Conservation (phyloP, 2,888 invertebrate species). For the Cataglyphis cursor region DNA sequence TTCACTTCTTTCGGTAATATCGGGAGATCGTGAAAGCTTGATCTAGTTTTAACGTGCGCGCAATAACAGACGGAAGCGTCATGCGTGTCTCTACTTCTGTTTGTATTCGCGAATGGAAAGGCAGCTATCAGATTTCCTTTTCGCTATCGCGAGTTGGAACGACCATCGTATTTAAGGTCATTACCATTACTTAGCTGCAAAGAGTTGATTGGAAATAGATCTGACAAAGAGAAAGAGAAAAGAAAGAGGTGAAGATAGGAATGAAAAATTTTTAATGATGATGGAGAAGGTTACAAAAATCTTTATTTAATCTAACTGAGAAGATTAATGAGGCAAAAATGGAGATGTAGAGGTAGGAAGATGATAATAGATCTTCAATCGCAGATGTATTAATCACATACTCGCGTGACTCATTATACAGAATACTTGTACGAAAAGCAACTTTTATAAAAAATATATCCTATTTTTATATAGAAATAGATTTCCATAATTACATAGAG, state of each 20-base stretch:
- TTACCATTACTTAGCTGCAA: slow-evolving; percentile 51
- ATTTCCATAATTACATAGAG: neutral
- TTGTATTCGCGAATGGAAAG: slow-evolving; percentile 62
- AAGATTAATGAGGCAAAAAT: neutral
- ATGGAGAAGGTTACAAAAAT: neutral
- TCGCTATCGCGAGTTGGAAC: slow-evolving; percentile 45
- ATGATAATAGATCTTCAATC: neutral
- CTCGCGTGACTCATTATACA: too few species aligned
- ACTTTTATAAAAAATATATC: neutral
- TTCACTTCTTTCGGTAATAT: slow-evolving; percentile 70
- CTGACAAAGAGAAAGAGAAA: neutral
- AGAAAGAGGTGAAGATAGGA: neutral
- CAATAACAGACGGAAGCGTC: slow-evolving; percentile 63
- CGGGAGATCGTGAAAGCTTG: slow-evolving; percentile 70
- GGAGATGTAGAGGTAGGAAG: neutral
- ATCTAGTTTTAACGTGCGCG: slow-evolving; percentile 63
- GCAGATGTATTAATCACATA: neutral
- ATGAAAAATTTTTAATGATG: neutral
- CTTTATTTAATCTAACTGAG: neutral
- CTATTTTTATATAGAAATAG: neutral
- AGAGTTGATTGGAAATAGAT: slow-evolving; percentile 25
- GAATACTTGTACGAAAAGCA: neutral
- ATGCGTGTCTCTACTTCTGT: slow-evolving; percentile 49
- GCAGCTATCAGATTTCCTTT: slow-evolving; percentile 62
- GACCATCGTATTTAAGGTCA: slow-evolving; percentile 61